Percentiles rank a stretch among this genome's conserved stretches.
Conservation (phyloP, 2,113 vertebrate species). For the Misgurnus anguillicaudatus region DNA sequence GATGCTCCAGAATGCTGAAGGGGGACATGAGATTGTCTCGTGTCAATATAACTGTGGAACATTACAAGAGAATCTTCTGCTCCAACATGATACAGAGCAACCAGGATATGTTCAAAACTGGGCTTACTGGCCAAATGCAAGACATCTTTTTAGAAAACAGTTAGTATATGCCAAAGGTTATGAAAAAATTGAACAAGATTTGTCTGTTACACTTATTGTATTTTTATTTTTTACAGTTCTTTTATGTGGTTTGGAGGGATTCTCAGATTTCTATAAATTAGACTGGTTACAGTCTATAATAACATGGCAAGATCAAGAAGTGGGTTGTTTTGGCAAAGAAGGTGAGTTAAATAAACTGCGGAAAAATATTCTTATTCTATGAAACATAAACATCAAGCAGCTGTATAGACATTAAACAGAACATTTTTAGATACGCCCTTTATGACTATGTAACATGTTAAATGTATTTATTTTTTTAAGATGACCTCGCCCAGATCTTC, state of each 20-base stretch:
- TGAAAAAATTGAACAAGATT: background rate
- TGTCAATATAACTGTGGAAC: slow-evolving; percentile 71
- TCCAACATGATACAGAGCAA: slow-evolving; percentile 87
- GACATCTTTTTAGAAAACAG: slow-evolving; percentile 86
- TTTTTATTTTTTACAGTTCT: slow-evolving; percentile 69
- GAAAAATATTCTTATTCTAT: background rate
- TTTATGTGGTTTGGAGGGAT: slow-evolving; percentile 80
- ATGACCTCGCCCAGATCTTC: slow-evolving; percentile 68
- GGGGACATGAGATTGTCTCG: slow-evolving; percentile 67
- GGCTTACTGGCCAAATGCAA: slow-evolving; percentile 63
- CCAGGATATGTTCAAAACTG: slow-evolving; percentile 63
- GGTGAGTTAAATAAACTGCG: slow-evolving; percentile 65
- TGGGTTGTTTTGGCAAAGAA: slow-evolving; percentile 80
- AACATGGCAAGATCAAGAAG: slow-evolving; percentile 72
- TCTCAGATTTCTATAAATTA: slow-evolving; percentile 81
- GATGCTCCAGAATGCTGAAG: slow-evolving; percentile 75
- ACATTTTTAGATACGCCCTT: background rate
- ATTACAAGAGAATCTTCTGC: slow-evolving; percentile 79
- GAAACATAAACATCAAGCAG: background rate
- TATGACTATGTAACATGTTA: background rate
- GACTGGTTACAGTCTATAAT: slow-evolving; percentile 81
- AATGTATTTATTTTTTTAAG: slow-evolving; percentile 50
- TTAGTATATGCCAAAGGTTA: slow-evolving; percentile 52
- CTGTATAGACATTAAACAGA: background rate
- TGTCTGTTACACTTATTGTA: background rate